Conservation (phyloP, 2,888 invertebrate genomes). For the Bembecia ichneumoniformis region DNA sequence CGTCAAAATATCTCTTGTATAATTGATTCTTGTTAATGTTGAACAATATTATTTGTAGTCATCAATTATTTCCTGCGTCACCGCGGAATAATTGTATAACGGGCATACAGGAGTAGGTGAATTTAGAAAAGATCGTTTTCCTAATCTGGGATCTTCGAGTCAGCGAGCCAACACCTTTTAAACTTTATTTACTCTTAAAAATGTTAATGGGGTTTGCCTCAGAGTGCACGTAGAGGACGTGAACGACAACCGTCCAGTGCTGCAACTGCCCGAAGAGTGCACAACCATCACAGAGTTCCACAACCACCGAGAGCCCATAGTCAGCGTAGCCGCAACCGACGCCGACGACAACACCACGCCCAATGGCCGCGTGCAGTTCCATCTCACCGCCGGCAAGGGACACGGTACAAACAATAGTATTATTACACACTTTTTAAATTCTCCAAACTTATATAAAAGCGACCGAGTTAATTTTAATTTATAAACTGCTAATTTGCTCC, state of each 20-base stretch:
- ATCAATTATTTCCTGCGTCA: no score
- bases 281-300: conserved; percentile 91
- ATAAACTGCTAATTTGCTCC: no score
- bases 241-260: conserved; percentile 86
- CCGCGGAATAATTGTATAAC: no score
- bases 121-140: no score
- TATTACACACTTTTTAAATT: background rate
- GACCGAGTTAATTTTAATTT: background rate
- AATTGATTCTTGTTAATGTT: no score
- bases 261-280: conserved; percentile 79
- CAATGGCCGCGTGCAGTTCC: conserved; percentile 84
- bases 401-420: conserved; percentile 54
- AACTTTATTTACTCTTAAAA: no score
- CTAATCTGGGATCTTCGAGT: no score
- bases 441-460: background rate
- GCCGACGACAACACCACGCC: conserved; percentile 84
- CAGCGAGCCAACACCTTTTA: no score
- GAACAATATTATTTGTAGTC: no score
- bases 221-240: conserved; percentile 87
- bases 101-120: no score
- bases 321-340: conserved; percentile 84
- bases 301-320: conserved; percentile 82
- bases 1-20: no score
- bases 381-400: conserved; percentile 80
- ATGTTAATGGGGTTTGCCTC: background rate